Evolutionary conservation across 2,113 vertebrate species (phyloP).

Genomic region (Cairina moschata): DNA sequence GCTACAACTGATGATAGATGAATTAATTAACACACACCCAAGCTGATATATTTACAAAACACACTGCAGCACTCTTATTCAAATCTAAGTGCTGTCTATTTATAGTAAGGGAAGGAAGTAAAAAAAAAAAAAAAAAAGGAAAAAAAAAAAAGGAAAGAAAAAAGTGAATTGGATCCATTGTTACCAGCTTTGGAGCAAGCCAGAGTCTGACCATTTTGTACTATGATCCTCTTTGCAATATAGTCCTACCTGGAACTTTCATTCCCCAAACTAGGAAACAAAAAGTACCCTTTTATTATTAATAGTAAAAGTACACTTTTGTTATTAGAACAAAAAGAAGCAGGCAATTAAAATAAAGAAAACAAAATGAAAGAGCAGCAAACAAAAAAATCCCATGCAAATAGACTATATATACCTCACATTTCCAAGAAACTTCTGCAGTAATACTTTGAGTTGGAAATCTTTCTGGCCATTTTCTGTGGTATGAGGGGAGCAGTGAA

Average conservation of each 20-base stretch:
- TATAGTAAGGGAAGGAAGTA: neutral
- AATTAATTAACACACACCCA: neutral
- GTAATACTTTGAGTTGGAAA: neutral
- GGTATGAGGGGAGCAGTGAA: neutral
- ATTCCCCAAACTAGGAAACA: fast-evolving
- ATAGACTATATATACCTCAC: neutral
- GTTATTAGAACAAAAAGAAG: neutral
- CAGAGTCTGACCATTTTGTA: neutral
- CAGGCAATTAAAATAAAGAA: neutral
- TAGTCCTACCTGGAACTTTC: neutral
- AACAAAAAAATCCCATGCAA: neutral
- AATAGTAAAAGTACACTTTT: neutral
- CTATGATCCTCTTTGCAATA: neutral
- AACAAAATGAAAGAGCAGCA: neutral
- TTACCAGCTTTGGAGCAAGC: neutral
- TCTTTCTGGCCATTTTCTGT: neutral
- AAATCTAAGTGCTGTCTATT: neutral
- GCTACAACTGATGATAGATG: neutral
- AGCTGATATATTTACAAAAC: neutral
- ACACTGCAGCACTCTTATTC: neutral
- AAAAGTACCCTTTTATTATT: neutral
- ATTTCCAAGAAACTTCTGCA: neutral
- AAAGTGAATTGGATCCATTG: fast-evolving
- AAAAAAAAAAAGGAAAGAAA: neutral
- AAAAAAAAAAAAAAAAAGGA: too few relatives aligned